Conservation (phyloP, 2,113 vertebrate genomes). For the Apteryx owenii region DNA sequence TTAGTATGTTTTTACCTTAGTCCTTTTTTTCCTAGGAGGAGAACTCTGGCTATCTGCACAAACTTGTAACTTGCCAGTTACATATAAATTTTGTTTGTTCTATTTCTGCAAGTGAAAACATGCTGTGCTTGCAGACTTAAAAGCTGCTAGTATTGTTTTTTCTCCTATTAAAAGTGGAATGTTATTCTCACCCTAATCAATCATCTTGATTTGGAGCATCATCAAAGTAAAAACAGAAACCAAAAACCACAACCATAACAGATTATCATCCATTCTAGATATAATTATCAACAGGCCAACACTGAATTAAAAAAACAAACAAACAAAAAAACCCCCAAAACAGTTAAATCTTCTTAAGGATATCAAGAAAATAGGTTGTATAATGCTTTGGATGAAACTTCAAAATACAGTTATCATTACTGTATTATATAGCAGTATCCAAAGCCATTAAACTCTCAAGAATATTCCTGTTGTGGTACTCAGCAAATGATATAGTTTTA, state of each 20-base stretch:
- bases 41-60: neutral
- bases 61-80: neutral
- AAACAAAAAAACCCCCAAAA: neutral
- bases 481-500: neutral
- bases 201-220: neutral
- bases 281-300: neutral
- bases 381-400: neutral
- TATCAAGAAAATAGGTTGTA: neutral
- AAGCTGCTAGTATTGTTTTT: neutral
- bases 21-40: neutral
- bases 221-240: neutral
- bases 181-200: neutral
- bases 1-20: neutral
- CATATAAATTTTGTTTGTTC: neutral
- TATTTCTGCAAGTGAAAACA: neutral
- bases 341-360: neutral
- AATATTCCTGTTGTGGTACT: neutral
- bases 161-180: neutral
- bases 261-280: neutral
- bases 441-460: neutral
- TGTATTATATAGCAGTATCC: neutral
- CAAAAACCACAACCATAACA: neutral
- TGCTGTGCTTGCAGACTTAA: neutral
- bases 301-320: neutral
- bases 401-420: neutral